A percentile compares a stretch with the other conserved stretches of the same genome.
These are phyloP conservation scores for Tetramorium alpestre DNA, from an alignment of 1,140 invertebrate species.

Conservation along the genomic window DNA sequence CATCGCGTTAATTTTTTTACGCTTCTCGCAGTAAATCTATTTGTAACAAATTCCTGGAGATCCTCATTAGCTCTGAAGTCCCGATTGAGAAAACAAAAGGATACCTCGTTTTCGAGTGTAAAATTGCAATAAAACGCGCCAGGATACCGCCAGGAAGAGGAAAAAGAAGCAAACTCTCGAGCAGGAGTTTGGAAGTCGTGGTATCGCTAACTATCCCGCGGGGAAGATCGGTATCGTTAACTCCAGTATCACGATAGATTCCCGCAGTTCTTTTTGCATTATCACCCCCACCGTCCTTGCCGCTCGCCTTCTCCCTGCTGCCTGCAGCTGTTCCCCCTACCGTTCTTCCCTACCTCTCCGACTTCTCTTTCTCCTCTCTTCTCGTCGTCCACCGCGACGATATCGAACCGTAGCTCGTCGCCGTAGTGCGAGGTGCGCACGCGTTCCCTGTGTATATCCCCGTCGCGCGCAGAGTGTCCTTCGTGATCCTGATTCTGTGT, in stretches of 20 bases:
- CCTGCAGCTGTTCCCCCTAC: conserved; percentile 47
- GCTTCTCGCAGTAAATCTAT: not conserved
- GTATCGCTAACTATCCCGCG: not conserved
- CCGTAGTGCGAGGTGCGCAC: conserved; percentile 54
- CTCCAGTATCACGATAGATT: conserved; percentile 5
- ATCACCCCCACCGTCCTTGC: conserved; percentile 38
- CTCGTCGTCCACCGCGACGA: conserved; percentile 23
- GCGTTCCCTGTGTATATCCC: conserved; percentile 23
- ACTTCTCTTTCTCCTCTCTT: conserved; percentile 31
- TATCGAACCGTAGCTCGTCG: conserved; percentile 51
- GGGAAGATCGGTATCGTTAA: not conserved
- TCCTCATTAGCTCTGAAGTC: not conserved
- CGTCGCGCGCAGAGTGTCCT: conserved; percentile 12
- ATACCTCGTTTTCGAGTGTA: not conserved
- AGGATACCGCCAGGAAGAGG: no score
- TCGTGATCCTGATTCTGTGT: conserved; percentile 25
- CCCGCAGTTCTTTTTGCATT: conserved; percentile 41
- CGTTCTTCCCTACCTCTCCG: conserved; percentile 12
- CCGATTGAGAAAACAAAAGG: not conserved
- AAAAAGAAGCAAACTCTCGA: no score
- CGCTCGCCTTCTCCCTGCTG: not conserved
- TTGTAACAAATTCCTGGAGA: not conserved
- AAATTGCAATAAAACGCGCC: not conserved
- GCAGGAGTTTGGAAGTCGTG: not conserved
- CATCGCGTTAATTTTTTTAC: not conserved